Evolutionary conservation across 2,888 invertebrate species (phyloP), one percentile per base, ranked within the genome.

Genomic region (Dynastes tityus): DNA sequence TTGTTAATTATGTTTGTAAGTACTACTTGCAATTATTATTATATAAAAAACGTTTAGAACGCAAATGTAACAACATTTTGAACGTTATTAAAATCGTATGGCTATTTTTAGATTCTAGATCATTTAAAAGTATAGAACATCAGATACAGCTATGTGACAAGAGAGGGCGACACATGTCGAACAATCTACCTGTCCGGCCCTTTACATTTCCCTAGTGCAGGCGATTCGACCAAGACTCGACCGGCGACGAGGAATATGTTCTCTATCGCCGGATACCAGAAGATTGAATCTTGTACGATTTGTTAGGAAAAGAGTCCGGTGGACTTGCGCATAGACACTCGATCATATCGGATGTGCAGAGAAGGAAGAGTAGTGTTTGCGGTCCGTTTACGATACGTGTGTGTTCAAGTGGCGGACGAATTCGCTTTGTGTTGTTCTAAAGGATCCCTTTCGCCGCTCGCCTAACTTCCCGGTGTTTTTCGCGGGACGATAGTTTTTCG

Each of bases 241-340:
- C 8, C n/a, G 16, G 5, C 55, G 55, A 8, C 22, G n/a, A 55
- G 5, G 55, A 55, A 55, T 55, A 16, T 55, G n/a, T 68, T 11
- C 51, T 51, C 29, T 68, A 51, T 51, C 27, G 27, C 22, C 68
- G 13, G 37, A 22, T 78, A 29, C 32, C 64, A 49, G 53, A 70
- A 80, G 61, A 74, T 45, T 45, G 71, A 71, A 76, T 82, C 82
- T 82, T 84, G 82, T 83, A 83, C 55, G 55, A 8, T 45, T 16
- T 22, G 55, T 8, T 55, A 55, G 16, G 55, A 16, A 27, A 55
- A 84, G 85, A 84, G 83, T 77, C 22, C 8, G 5, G 79, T 79
- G 76, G 76, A 61, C 81, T 27, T 81, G 81, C 82, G 81, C 82
- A 79, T 49, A 27, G 53, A 68, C 74, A 78, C 40, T 70, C 68